Percentiles rank a stretch among this genome's conserved stretches.
These are phyloP conservation scores for Galagoides demidoff DNA, from an alignment of 2,797 vertebrate species.

Conservation along the genomic window DNA sequence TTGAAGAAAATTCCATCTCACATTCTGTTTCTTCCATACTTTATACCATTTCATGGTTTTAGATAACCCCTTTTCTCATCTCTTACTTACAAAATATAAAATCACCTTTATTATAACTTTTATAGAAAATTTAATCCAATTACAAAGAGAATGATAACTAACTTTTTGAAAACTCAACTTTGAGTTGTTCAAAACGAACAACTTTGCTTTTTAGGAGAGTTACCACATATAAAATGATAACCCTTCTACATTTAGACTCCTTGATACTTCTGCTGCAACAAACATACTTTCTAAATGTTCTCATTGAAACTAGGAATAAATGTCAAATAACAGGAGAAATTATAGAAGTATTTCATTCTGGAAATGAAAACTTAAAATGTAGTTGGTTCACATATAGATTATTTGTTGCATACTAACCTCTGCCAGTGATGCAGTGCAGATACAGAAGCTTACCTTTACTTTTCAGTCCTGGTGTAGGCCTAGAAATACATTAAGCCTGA, in stretches of 20 bases:
- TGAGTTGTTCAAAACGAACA: not conserved
- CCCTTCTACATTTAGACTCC: not conserved
- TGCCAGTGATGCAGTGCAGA: not conserved
- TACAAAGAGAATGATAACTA: slow-evolving; percentile 17
- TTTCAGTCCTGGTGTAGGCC: not conserved
- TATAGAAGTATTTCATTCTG: slow-evolving; percentile 1
- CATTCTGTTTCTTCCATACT: not conserved
- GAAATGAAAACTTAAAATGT: not conserved
- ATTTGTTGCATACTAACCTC: slow-evolving; percentile 1
- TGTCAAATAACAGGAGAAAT: not conserved
- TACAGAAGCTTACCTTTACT: not conserved
- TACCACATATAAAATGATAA: not conserved
- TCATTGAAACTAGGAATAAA: not conserved
- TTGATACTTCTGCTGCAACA: not conserved
- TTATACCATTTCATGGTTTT: not conserved
- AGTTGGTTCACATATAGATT: not conserved
- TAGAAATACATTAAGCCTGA: not conserved
- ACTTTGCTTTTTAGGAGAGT: not conserved
- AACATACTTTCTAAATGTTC: slow-evolving; percentile 3
- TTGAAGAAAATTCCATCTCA: slow-evolving; percentile 8
- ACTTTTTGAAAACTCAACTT: not conserved
- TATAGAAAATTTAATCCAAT: not conserved
- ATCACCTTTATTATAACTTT: slow-evolving; percentile 25
- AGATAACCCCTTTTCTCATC: slow-evolving; percentile 11
- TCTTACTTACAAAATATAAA: not conserved